Base-by-base conservation (phyloP, 2,888 invertebrate genomes). In the Poecilobothrus nobilitatus region DNA sequence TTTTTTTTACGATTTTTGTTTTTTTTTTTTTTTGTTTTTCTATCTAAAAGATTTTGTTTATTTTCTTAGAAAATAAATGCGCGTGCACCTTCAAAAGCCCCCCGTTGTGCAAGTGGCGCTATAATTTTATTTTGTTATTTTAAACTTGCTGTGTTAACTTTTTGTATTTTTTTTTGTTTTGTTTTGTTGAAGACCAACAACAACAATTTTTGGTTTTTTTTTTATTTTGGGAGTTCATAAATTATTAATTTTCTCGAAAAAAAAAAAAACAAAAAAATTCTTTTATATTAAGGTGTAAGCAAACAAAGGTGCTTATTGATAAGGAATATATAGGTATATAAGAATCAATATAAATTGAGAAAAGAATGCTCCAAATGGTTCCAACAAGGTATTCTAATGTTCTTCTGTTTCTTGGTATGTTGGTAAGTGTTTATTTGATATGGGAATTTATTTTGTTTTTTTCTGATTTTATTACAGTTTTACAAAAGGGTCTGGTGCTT, bases 71-170 rank as follows among this genome's bases (percentile, higher is more conserved):
- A 53, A 53, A 53, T 53, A 53, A 18, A 53, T 53, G 53, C 53
- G 53, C 53, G 53, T 53, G 53, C 53, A 53, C 18, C 63, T 63
- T 63, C 63, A 63, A 63, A 63, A 63, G 22, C 63, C 63, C 63
- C 63, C 63, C 21, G 12, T 22, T 63, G 63, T 63, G 63, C 63
- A 63, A 63, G 63, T 63, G 63, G 63, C 63, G 63, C 63, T 63
- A 63, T 63, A 63, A 63, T 22, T 63, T 63, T 63, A 53, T 53
- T 53, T 53, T 53, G 53, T 53, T 53, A 53, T 53, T 53, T 18
- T 53, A 12, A 53, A 53, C 53, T 53, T 53, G 53, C n/a, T 53
- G 53, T 53, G 15, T 53, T 53, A 53, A 53, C 18, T 53, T 53
- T 53, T 9, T 3, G 8, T 37, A 5, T 37, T 53, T 53, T 53